Percentiles rank a stretch among this genome's conserved stretches.
Evolutionary conservation across 2,797 vertebrate species (phyloP).

Genomic region (Bryconaethiops microstoma): DNA sequence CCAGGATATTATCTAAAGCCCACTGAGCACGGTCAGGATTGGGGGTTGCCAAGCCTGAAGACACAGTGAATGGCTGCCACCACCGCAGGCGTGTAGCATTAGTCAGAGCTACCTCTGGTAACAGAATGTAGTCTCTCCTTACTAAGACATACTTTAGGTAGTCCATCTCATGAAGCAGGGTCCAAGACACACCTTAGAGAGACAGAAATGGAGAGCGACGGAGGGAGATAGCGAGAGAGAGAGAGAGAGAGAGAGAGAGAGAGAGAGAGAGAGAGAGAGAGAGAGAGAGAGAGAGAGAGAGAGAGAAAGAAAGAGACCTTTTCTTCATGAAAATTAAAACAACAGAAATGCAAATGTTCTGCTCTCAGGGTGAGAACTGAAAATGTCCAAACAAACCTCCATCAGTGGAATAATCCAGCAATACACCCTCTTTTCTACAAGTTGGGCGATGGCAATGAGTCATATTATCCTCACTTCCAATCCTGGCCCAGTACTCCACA

Average conservation of each 20-base stretch:
- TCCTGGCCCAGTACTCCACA: slow-evolving; percentile 98
- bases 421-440: slow-evolving; percentile 93
- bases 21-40: slow-evolving; percentile 93
- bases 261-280: neutral
- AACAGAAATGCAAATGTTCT: neutral
- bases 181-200: slow-evolving; percentile 91
- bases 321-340: neutral
- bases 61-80: slow-evolving; percentile 96
- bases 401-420: slow-evolving; percentile 93
- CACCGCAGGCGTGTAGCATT: slow-evolving; percentile 95
- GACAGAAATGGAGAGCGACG: too few relatives aligned
- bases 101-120: slow-evolving; percentile 89
- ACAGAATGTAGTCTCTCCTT: slow-evolving; percentile 92
- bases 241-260: too few relatives aligned
- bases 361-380: neutral
- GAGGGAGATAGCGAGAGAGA: too few relatives aligned
- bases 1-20: slow-evolving; percentile 95
- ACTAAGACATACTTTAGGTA: slow-evolving; percentile 95
- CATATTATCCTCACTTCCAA: slow-evolving; percentile 96
- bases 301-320: too few relatives aligned
- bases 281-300: too few relatives aligned
- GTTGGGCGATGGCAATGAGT: slow-evolving; percentile 92
- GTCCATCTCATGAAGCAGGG: slow-evolving; percentile 96
- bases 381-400: slow-evolving; percentile 78
- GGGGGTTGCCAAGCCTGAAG: slow-evolving; percentile 84